A percentile compares a stretch with the other conserved stretches of the same genome.
Evolutionary conservation across 1,140 invertebrate species (phyloP).

Genomic region (Colletes latitarsis): DNA sequence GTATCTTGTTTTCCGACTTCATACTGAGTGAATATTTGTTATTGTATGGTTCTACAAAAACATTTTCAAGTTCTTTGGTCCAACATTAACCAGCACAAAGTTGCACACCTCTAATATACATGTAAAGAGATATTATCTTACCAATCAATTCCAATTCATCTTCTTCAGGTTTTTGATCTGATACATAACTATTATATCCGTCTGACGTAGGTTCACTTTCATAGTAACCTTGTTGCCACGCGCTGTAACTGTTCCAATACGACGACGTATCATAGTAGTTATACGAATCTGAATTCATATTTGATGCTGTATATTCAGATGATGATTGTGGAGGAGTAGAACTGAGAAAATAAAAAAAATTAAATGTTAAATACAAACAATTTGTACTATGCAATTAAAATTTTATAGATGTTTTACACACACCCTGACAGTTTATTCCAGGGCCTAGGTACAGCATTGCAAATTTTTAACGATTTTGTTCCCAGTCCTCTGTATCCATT

Average conservation of each 20-base stretch:
- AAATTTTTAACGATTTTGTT: constrained; percentile 93
- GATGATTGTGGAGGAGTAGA: constrained; percentile 76
- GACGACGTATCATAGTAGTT: constrained; percentile 80
- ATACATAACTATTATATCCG: constrained; percentile 74
- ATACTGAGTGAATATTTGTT: too few relatives aligned
- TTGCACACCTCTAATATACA: not conserved
- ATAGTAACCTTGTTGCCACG: constrained; percentile 80
- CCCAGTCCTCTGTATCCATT: constrained; percentile 92
- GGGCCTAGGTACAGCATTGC: constrained; percentile 93
- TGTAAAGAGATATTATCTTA: constrained; percentile 65
- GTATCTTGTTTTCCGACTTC: too few relatives aligned
- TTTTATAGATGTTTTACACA: constrained; percentile 37
- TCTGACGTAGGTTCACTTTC: constrained; percentile 79
- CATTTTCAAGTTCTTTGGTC: too few relatives aligned
- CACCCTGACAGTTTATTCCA: constrained; percentile 79
- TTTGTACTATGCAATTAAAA: constrained; percentile 14
- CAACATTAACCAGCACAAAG: too few relatives aligned
- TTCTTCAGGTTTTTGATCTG: constrained; percentile 80
- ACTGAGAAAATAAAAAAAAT: constrained; percentile 58
- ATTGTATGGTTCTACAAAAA: too few relatives aligned
- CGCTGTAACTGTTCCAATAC: constrained; percentile 80
- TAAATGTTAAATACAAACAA: constrained; percentile 14
- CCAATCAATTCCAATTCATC: constrained; percentile 85
- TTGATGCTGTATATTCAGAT: constrained; percentile 76
- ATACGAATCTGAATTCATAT: constrained; percentile 76